A percentile compares a stretch with the other conserved stretches of the same genome.
Conservation (phyloP, 2,113 vertebrate genomes). For the Eira barbara region DNA sequence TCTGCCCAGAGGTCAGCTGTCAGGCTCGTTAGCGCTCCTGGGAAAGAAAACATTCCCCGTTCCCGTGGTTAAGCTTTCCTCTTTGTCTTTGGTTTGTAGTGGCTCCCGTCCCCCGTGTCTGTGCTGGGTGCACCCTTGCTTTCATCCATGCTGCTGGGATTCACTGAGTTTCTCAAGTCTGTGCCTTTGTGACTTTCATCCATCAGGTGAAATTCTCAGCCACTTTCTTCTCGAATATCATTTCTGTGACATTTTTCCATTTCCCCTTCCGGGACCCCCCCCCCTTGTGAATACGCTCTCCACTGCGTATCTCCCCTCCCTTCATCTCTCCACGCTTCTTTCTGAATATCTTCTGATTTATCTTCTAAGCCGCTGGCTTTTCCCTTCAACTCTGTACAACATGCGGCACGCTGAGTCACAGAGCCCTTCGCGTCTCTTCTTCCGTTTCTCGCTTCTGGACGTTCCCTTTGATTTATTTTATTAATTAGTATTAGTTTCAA, state of each 20-base stretch:
- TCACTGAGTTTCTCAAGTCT: neutral
- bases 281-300: neutral
- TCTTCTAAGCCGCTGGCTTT: neutral
- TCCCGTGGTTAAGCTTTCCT: neutral
- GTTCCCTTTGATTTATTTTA: neutral
- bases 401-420: rapidly evolving
- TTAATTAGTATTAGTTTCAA: neutral
- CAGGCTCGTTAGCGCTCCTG: neutral
- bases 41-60: neutral
- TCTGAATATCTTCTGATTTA: neutral
- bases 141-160: neutral
- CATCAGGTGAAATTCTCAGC: too few relatives aligned
- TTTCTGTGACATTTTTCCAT: neutral
- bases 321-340: neutral
- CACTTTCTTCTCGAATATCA: neutral
- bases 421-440: neutral
- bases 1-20: neutral
- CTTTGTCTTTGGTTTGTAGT: neutral
- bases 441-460: neutral
- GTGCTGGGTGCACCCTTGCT: rapidly evolving
- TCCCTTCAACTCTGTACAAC: neutral
- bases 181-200: neutral
- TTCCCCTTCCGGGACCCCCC: neutral
- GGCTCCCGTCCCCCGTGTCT: too few relatives aligned
- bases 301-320: neutral